Base-by-base conservation (phyloP, 2,888 invertebrate species). In the Phyto melanocephala region DNA sequence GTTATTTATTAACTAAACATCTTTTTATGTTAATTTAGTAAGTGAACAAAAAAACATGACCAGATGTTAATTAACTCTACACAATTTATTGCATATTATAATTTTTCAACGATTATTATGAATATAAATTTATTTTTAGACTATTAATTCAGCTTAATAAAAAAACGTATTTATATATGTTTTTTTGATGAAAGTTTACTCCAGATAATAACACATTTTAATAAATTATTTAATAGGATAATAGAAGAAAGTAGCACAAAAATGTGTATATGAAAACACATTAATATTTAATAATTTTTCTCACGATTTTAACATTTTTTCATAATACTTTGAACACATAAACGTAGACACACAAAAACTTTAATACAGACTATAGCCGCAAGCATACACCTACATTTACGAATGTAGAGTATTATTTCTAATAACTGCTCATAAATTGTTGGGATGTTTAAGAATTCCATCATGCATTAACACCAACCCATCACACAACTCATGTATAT, bases 371-470 rank as follows among this genome's bases (percentile, higher is more conserved):
- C 4, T 15, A n/a, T n/a, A n/a, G n/a, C n/a, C 35, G 15, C 35
- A 28, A 3, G 4, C 2, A 56, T n/a, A 35, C 56, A 35, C 56
- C 11, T 35, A 28, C n/a, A 52, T 3, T n/a, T 17, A 6, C 28
- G 24, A n/a, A n/a, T n/a, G n/a, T n/a, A n/a, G n/a, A n/a, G 50
- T 6, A 7, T 6, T 54, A 28, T 10, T 70, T 40, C 54, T 77
- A 70, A 70, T 77, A 70, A 70, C 62, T 52, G 35, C 68, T 77
- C 70, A 77, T 70, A 77, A 77, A 77, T 77, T 62, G 70, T 24
- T 54, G 62, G 28, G 33, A 70, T 70, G 54, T 77, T 70, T 67
- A 79, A 60, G 60, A 67, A 65, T 72, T 58, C 67, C 65, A 65
- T 79, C 72, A 72, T 65, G 65, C 60, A 35, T 63, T 58, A 67